Evolutionary conservation across 2,113 vertebrate species (phyloP).

Genomic region (Poecile atricapillus): DNA sequence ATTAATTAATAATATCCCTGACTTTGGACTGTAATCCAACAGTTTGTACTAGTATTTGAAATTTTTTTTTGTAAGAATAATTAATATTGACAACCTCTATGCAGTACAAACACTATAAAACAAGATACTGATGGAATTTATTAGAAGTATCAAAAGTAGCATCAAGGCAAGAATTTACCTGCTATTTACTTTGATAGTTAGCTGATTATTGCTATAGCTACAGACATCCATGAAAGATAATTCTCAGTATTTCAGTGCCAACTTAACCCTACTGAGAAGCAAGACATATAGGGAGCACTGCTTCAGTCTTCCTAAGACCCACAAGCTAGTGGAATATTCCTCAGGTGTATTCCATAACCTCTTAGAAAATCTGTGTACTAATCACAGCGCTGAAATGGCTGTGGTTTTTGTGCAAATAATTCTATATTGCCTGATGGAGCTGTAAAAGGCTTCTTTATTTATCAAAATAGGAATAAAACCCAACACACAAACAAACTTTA

Average conservation of each 20-base stretch:
- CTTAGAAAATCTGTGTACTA: not conserved
- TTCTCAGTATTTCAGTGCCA: not conserved
- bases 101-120: not conserved
- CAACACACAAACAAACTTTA: not conserved
- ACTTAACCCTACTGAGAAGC: not conserved
- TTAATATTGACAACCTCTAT: not conserved
- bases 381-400: not conserved
- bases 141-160: not conserved
- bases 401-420: not conserved
- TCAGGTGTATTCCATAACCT: not conserved
- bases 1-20: not conserved
- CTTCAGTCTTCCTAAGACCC: not conserved
- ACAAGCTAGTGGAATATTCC: not conserved
- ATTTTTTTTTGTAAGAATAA: not conserved
- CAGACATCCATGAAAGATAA: fast-evolving
- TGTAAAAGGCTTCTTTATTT: not conserved
- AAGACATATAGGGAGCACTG: fast-evolving
- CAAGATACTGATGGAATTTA: not conserved
- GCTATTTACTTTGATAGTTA: not conserved
- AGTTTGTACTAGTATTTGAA: not conserved
- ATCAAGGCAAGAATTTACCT: not conserved
- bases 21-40: not conserved
- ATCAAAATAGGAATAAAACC: not conserved
- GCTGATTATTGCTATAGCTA: not conserved
- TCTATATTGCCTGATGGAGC: not conserved